These are phyloP conservation scores for Aphelocoma californica DNA, from an alignment of 2,797 vertebrate species.

Conservation along the genomic window DNA sequence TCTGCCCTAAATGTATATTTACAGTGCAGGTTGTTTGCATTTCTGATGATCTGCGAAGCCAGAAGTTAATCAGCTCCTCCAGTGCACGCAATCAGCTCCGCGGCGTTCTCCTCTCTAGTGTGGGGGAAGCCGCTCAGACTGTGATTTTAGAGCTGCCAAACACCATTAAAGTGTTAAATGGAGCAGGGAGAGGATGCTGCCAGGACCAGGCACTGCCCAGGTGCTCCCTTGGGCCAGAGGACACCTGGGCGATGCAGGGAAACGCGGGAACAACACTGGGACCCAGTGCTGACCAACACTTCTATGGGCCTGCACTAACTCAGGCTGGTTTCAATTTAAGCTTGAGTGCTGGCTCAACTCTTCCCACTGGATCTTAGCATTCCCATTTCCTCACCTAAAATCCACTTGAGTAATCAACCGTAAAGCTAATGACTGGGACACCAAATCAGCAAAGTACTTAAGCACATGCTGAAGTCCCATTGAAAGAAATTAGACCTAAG, in stretches of 20 bases:
- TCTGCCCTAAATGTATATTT: not conserved
- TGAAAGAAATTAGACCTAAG: slow-evolving; percentile 10
- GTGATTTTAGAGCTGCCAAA: not conserved
- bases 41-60: not conserved
- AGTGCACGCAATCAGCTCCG: not conserved
- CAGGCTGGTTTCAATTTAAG: not conserved
- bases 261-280: fast-evolving
- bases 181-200: not conserved
- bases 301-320: fast-evolving
- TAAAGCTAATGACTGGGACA: slow-evolving; percentile 4
- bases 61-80: slow-evolving; percentile 39
- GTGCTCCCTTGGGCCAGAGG: not conserved
- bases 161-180: not conserved
- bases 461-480: slow-evolving; percentile 36
- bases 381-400: slow-evolving; percentile 1
- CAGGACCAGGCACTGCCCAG: not conserved
- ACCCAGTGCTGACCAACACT: fast-evolving
- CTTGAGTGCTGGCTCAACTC: not conserved
- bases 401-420: slow-evolving; percentile 57
- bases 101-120: not conserved
- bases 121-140: not conserved
- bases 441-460: slow-evolving; percentile 40
- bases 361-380: not conserved
- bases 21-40: slow-evolving; percentile 47
- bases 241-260: fast-evolving